Percentiles rank a stretch among this genome's conserved stretches.
These are phyloP conservation scores for Ophioninae sp. DNA, from an alignment of 2,888 invertebrate genomes.

Conservation along the genomic window DNA sequence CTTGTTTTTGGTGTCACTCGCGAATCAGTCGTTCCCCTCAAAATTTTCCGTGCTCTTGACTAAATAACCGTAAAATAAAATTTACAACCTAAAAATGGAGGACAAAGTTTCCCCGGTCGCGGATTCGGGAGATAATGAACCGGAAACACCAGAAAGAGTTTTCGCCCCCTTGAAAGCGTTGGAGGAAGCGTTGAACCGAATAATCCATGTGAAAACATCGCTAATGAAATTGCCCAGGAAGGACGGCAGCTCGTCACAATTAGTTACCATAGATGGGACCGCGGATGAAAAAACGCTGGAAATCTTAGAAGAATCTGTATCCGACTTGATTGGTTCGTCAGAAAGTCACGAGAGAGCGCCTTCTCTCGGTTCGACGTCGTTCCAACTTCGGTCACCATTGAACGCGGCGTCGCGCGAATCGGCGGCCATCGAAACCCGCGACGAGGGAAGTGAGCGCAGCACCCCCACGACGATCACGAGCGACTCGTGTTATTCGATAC, in stretches of 20 bases:
- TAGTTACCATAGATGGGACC: slow-evolving; percentile 28
- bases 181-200: not conserved
- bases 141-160: not conserved
- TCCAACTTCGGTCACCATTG: not conserved
- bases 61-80: not conserved
- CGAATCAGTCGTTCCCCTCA: not conserved
- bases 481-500: slow-evolving; percentile 46
- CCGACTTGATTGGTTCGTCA: slow-evolving; percentile 5
- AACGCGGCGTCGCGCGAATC: not conserved
- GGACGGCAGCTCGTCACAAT: not conserved
- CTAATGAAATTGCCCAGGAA: not conserved
- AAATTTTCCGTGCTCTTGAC: not conserved
- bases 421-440: not conserved
- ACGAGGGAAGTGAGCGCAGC: not conserved
- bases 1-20: not conserved
- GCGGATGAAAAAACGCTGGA: slow-evolving; percentile 13
- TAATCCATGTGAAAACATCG: slow-evolving; percentile 35
- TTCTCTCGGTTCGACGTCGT: not conserved
- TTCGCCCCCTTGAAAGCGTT: slow-evolving; percentile 25
- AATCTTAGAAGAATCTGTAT: slow-evolving; percentile 34
- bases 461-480: not conserved
- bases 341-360: not conserved
- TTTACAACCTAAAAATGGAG: not conserved
- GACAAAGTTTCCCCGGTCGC: not conserved
- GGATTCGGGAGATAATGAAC: not conserved